Base-by-base conservation (phyloP, 2,797 vertebrate genomes). In the Phrynocephalus forsythii region DNA sequence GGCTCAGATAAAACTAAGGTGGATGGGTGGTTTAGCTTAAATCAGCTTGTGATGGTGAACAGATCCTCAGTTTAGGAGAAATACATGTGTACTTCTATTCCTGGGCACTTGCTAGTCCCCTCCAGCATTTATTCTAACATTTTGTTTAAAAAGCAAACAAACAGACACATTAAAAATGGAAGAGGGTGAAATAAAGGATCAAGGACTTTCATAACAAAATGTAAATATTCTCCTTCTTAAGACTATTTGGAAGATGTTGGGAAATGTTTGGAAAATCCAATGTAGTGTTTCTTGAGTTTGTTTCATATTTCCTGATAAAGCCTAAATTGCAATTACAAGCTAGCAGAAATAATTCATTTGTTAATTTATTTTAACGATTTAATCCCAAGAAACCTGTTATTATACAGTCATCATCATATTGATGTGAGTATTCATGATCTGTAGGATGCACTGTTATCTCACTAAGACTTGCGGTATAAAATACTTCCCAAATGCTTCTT, bases 401-500 rank as follows among this genome's bases (percentile, higher is more conserved):
- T 44, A 38, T 72, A 79, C 52, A 88, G 79, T 84, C 69, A 26
- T 79, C 22, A 66, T 72, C 24, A 52, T 33, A 75, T 16, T 88
- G 83, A 84, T 30, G 72, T 38, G 5, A 84, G 28, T 50, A 1
- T 66, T 84, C 24, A 84, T 88, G 66, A 87, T 28, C 72, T 87
- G 80, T 87, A n/a, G 52, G 79, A 71, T 63, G 30, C 38, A 71
- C 50, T 48, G 24, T 50, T 80, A 33, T 79, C 48, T 79, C 66
- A 22, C 71, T 77, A 84, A 84, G 52, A 50, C 50, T 44, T 71
- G 16, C 13, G 24, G 78, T 69, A 13, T n/a, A 87, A 78, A 48
- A 83, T 78, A 15, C 63, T 66, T 87, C n/a, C 63, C 72, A 88
- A 88, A 84, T 84, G 44, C 68, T 84, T 84, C 78, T 80, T 50